A percentile compares a stretch with the other conserved stretches of the same genome.
These are phyloP conservation scores for Clepsis dumicolana DNA, from an alignment of 2,888 invertebrate species.

Conservation along the genomic window DNA sequence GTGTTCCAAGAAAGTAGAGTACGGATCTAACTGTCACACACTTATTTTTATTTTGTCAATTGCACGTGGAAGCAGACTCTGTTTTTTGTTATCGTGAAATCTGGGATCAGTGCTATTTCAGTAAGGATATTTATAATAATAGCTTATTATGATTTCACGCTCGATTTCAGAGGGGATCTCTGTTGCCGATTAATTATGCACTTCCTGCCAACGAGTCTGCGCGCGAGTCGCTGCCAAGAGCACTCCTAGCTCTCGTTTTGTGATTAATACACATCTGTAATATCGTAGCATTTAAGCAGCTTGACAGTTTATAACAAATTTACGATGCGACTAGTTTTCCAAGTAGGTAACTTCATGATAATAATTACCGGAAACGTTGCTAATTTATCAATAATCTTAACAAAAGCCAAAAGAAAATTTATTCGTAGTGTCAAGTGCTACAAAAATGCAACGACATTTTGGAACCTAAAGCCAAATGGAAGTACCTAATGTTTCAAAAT, in stretches of 20 bases:
- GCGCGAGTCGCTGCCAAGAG: constrained; percentile 33
- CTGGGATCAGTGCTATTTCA: constrained; percentile 36
- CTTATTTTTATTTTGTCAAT: background rate
- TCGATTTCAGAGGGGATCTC: constrained; percentile 47
- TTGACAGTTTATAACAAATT: too few species aligned
- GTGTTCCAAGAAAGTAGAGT: too few species aligned
- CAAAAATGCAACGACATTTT: too few species aligned
- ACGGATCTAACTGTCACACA: background rate
- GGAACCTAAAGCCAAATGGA: constrained; percentile 1
- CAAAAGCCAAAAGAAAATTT: too few species aligned
- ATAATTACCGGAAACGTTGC: too few species aligned
- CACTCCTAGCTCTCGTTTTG: constrained; percentile 23
- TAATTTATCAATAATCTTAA: too few species aligned
- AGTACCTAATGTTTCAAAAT: constrained; percentile 7
- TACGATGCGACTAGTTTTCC: too few species aligned
- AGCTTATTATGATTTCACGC: constrained; percentile 50
- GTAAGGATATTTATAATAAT: constrained; percentile 42
- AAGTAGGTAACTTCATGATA: too few species aligned
- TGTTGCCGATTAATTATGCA: constrained; percentile 49
- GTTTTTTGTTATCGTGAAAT: background rate
- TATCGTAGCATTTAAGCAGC: too few species aligned
- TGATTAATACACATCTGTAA: constrained; percentile 40
- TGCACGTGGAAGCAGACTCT: background rate
- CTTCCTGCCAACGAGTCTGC: constrained; percentile 45
- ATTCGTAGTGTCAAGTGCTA: too few species aligned